phyloP scores from a whole-genome alignment of 2,113 vertebrate genomes.

The Heterotis niloticus region DNA sequence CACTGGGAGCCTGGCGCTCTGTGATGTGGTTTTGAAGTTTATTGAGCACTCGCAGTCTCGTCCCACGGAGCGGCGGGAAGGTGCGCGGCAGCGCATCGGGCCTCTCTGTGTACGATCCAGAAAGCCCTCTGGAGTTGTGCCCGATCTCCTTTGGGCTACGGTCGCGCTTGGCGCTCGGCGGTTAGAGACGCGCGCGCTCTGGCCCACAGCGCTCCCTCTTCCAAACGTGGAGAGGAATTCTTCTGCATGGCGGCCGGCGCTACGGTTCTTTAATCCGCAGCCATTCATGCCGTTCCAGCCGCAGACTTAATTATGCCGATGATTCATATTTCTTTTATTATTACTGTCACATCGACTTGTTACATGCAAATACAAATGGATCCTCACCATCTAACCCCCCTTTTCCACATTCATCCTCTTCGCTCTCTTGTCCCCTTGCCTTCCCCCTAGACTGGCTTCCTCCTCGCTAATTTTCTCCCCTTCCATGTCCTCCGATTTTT shows the following conservation, averaged over 20 bases:
- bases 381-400: conserved; percentile 36
- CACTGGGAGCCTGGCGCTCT: neutral
- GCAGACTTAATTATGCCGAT: conserved; percentile 65
- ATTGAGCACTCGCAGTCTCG: conserved; percentile 20
- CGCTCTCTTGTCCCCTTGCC: conserved; percentile 19
- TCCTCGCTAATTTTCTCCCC: conserved; percentile 35
- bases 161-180: conserved; percentile 18
- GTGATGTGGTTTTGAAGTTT: conserved; percentile 29
- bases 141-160: conserved; percentile 33
- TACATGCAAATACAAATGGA: conserved; percentile 63
- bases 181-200: conserved; percentile 28
- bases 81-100: neutral
- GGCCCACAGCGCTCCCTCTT: conserved; percentile 40
- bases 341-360: conserved; percentile 67
- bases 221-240: conserved; percentile 39
- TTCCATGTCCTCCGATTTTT: conserved; percentile 42
- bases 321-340: conserved; percentile 65
- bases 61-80: conserved; percentile 17
- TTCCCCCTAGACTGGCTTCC: neutral
- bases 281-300: conserved; percentile 54
- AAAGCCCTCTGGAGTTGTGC: conserved; percentile 12
- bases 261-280: conserved; percentile 47
- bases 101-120: conserved; percentile 1
- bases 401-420: conserved; percentile 37
- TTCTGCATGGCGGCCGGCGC: conserved; percentile 37